These are phyloP conservation scores for Ctenodactylus gundi DNA, from an alignment of 2,113 vertebrate species.

Conservation along the genomic window DNA sequence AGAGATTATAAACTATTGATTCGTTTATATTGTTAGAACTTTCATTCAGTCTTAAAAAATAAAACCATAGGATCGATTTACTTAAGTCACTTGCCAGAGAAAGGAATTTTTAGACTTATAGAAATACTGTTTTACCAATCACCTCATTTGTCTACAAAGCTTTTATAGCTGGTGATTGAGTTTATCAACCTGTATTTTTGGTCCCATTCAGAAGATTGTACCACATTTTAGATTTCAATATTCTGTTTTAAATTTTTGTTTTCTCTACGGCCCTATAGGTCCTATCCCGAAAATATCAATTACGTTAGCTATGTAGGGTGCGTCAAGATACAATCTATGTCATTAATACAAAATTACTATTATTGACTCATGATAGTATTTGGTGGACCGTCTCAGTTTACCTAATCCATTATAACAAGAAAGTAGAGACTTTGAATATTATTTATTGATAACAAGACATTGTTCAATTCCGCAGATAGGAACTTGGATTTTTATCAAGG, in stretches of 20 bases:
- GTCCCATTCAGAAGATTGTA: neutral
- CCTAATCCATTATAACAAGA: neutral
- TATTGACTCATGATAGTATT: neutral
- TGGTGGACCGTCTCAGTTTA: neutral
- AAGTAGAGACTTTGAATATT: neutral
- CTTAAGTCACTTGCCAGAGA: neutral
- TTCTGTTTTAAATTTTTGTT: neutral
- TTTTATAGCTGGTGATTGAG: neutral
- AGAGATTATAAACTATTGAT: neutral
- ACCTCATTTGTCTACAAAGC: neutral
- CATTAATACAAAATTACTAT: neutral
- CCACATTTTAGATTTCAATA: neutral
- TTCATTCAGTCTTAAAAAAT: neutral
- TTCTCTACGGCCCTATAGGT: neutral
- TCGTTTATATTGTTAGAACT: neutral
- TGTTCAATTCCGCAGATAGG: neutral
- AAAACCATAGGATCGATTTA: neutral
- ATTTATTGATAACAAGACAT: neutral
- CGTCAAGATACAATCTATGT: neutral
- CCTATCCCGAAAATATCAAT: neutral
- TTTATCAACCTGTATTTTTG: neutral
- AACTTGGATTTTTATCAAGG: neutral
- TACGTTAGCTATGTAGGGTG: neutral
- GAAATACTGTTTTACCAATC: neutral
- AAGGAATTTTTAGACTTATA: slow-evolving; percentile 6